phyloP scores from a whole-genome alignment of 2,888 invertebrate species.

The Peribatodes rhomboidaria region DNA sequence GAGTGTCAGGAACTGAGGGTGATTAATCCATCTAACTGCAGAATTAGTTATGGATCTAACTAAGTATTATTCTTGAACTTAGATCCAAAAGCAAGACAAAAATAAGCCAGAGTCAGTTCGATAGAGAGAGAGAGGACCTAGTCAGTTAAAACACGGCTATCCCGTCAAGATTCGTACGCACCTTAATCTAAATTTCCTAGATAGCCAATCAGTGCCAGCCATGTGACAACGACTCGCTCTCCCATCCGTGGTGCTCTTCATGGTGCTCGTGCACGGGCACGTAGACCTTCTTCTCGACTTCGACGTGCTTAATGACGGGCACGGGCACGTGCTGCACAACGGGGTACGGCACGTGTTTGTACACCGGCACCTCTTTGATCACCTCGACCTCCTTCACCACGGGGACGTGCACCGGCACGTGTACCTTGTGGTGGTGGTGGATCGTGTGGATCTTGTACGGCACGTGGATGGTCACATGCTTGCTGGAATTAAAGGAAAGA shows the following conservation, averaged over 20 bases:
- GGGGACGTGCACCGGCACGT: conserved; percentile 75
- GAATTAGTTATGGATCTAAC: no score
- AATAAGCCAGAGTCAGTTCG: no score
- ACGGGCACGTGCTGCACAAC: conserved; percentile 74
- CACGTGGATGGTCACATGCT: conserved; percentile 82
- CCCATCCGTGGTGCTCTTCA: conserved; percentile 75
- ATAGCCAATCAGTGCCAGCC: conserved; percentile 78
- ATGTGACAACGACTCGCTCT: conserved; percentile 79
- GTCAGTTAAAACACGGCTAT: no score
- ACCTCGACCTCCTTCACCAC: conserved; percentile 80
- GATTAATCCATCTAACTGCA: no score
- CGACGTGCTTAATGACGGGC: conserved; percentile 74
- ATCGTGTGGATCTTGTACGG: conserved; percentile 82
- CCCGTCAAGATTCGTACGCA: no score
- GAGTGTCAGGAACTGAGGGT: no score
- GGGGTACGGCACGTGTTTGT: conserved; percentile 76
- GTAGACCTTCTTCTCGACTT: conserved; percentile 78
- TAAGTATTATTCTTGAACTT: no score
- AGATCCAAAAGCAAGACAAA: no score
- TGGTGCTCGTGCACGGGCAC: conserved; percentile 67
- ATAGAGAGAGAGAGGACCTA: no score
- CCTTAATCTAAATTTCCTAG: conserved; percentile 63
- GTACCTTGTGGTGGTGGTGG: conserved; percentile 82
- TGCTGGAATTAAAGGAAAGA: conserved; percentile 51
- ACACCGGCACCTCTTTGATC: conserved; percentile 77